phyloP scores from a whole-genome alignment of 2,797 vertebrate species.

The Halcyon smyrnensis region DNA sequence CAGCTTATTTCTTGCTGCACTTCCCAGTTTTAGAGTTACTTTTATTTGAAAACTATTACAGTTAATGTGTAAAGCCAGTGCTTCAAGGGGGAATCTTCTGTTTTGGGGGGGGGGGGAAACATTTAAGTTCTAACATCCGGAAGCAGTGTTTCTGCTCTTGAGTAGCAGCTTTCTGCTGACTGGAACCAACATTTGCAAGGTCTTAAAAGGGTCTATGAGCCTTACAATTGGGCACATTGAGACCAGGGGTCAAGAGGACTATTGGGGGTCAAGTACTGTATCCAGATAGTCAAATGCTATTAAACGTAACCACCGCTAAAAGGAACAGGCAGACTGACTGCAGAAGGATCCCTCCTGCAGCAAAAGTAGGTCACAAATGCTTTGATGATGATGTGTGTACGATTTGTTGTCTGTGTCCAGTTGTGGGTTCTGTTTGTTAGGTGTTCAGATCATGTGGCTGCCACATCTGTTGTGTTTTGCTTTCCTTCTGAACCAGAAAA shows the following conservation, averaged over 20 bases:
- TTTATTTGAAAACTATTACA: not conserved
- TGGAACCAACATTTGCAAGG: not conserved
- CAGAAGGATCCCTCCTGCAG: not conserved
- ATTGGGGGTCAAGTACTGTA: no score
- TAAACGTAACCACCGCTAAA: no score
- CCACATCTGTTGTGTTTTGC: not conserved
- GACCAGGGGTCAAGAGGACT: no score
- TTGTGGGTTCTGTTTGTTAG: not conserved
- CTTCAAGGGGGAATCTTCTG: not conserved
- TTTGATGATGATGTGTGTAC: not conserved
- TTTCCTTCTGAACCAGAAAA: not conserved
- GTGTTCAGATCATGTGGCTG: not conserved
- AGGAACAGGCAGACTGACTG: no score
- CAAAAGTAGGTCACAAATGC: not conserved
- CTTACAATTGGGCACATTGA: not conserved
- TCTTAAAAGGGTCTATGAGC: not conserved
- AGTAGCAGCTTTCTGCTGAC: not conserved
- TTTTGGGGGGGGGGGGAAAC: fast-evolving
- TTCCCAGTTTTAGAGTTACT: not conserved
- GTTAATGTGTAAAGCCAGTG: not conserved
- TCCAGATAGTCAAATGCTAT: not conserved
- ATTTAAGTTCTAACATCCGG: not conserved
- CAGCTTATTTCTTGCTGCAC: not conserved
- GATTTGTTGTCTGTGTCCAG: not conserved
- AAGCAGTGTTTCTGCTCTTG: not conserved